These are phyloP conservation scores for Protonemura montana DNA, from an alignment of 2,888 invertebrate genomes.

Conservation along the genomic window DNA sequence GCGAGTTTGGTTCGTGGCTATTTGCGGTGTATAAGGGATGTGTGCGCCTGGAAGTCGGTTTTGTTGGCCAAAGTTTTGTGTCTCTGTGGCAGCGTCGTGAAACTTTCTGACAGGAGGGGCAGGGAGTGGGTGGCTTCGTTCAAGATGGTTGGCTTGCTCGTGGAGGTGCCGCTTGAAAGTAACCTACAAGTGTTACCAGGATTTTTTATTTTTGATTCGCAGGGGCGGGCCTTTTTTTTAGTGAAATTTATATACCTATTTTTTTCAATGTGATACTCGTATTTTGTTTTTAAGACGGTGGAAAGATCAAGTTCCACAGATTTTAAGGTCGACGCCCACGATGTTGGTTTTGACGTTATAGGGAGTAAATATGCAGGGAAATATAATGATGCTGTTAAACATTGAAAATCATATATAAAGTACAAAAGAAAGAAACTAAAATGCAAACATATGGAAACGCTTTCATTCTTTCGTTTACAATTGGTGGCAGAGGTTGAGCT, in stretches of 20 bases:
- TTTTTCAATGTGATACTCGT: not conserved
- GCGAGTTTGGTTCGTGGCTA: not conserved
- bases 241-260: not conserved
- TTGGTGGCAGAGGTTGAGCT: not conserved
- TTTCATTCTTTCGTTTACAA: not conserved
- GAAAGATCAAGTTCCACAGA: not conserved
- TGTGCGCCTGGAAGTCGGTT: not conserved
- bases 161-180: not conserved
- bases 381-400: not conserved
- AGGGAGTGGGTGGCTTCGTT: not conserved
- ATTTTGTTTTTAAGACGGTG: not conserved
- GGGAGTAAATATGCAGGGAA: not conserved
- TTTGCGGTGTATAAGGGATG: not conserved
- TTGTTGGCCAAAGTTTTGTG: not conserved
- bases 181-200: not conserved
- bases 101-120: not conserved
- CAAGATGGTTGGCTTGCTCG: not conserved
- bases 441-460: not conserved
- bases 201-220: not conserved
- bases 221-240: not conserved
- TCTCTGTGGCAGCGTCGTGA: not conserved
- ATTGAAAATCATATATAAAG: not conserved
- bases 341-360: not conserved
- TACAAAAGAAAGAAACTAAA: not conserved
- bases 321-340: not conserved